phyloP scores from a whole-genome alignment of 23 tunicate genomes.

The Corella eumyota region DNA sequence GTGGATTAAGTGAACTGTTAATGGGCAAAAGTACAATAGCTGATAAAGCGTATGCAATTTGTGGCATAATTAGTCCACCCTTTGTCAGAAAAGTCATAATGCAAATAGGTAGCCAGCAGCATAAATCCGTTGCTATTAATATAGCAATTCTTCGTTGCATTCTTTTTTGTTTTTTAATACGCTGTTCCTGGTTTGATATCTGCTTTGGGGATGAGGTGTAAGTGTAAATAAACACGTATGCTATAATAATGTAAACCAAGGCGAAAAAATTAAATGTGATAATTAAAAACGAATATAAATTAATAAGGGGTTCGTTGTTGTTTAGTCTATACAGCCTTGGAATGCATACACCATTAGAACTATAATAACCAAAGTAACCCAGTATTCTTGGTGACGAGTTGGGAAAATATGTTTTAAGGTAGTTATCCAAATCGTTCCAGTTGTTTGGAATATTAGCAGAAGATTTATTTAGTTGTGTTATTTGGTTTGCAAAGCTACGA shows the following conservation, averaged over 20 bases:
- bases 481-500: conserved; percentile 4
- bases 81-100: neutral
- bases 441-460: too few species aligned
- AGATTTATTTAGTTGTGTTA: too few species aligned
- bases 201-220: neutral
- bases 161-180: neutral
- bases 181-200: neutral
- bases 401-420: too few species aligned
- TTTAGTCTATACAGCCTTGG: conserved; percentile 13
- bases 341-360: conserved; percentile 31
- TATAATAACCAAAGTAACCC: too few species aligned
- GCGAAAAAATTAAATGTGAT: conserved; percentile 21
- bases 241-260: conserved; percentile 7
- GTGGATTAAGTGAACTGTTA: conserved; percentile 14
- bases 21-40: conserved; percentile 14
- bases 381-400: too few species aligned
- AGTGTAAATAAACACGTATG: conserved; percentile 18
- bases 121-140: conserved; percentile 5
- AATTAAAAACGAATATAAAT: conserved; percentile 4
- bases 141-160: conserved; percentile 8
- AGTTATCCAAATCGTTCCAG: too few species aligned
- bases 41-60: conserved; percentile 5
- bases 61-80: conserved; percentile 1
- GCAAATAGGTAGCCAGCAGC: conserved; percentile 18
- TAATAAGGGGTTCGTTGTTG: neutral